A percentile compares a stretch with the other conserved stretches of the same genome.
These are phyloP conservation scores for Mus minutoides DNA, from an alignment of 2,797 vertebrate genomes.

Conservation along the genomic window DNA sequence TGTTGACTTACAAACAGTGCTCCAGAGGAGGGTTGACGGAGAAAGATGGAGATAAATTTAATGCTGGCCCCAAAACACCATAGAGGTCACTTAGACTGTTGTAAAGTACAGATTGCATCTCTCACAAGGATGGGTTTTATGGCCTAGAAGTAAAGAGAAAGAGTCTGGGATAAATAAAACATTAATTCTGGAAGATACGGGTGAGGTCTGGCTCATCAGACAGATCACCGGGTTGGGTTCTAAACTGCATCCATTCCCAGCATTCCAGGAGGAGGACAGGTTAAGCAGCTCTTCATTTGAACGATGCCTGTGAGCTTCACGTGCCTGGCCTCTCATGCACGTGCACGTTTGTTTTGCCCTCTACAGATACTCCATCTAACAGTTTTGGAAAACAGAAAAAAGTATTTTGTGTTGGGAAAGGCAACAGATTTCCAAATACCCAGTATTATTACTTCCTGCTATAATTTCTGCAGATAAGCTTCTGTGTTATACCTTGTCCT, in stretches of 20 bases:
- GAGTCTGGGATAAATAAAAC: neutral
- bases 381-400: conserved; percentile 8
- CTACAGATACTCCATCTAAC: neutral
- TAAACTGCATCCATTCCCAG: neutral
- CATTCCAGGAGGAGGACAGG: neutral
- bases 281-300: neutral
- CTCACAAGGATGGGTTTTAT: neutral
- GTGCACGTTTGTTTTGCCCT: neutral
- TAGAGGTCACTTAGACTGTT: neutral
- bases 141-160: neutral
- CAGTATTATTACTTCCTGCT: neutral
- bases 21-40: neutral
- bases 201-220: neutral
- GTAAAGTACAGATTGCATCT: neutral
- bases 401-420: neutral
- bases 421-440: conserved; percentile 44
- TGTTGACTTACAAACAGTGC: neutral
- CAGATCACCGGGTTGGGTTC: neutral
- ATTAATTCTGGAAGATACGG: neutral
- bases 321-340: neutral
- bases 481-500: neutral
- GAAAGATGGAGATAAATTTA: neutral
- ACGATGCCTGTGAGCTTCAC: no score
- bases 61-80: neutral
- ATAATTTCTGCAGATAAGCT: neutral